A percentile compares a stretch with the other conserved stretches of the same genome.
Conservation (phyloP, 2,113 vertebrate genomes). For the Oreochromis spilurus region DNA sequence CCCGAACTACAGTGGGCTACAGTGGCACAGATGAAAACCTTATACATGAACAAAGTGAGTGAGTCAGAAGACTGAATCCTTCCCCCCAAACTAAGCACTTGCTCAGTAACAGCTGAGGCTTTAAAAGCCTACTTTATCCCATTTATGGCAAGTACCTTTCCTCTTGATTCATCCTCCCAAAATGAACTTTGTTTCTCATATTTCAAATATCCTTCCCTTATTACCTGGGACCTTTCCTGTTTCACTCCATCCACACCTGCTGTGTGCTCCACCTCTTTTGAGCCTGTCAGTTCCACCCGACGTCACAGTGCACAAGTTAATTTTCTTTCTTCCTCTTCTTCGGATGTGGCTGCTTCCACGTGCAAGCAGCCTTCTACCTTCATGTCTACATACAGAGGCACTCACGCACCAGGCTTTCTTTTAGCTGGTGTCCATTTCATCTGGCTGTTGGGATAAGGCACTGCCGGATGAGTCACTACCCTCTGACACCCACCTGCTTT, state of each 20-base stretch:
- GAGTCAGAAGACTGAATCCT: constrained; percentile 45
- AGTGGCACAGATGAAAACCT: not conserved
- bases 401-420: not conserved
- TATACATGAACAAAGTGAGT: constrained; percentile 22
- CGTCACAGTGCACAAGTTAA: constrained; percentile 4
- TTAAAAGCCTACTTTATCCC: constrained; percentile 35
- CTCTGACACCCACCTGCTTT: constrained; percentile 3
- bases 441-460: not conserved
- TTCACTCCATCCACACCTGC: constrained; percentile 16
- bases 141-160: constrained; percentile 34
- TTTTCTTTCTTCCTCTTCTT: not conserved
- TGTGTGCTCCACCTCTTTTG: not conserved
- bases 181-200: constrained; percentile 13
- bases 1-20: not conserved
- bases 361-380: not conserved
- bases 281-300: not conserved
- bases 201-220: not conserved
- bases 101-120: constrained; percentile 18
- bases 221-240: not conserved
- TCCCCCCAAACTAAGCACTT: not conserved
- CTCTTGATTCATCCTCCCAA: constrained; percentile 39
- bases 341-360: not conserved
- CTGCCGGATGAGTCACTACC: constrained; percentile 41
- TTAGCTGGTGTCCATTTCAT: not conserved
- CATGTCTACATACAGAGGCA: not conserved